Conservation (phyloP, 53 echinoderm and acorn worm genomes). For the Crossaster papposus region DNA sequence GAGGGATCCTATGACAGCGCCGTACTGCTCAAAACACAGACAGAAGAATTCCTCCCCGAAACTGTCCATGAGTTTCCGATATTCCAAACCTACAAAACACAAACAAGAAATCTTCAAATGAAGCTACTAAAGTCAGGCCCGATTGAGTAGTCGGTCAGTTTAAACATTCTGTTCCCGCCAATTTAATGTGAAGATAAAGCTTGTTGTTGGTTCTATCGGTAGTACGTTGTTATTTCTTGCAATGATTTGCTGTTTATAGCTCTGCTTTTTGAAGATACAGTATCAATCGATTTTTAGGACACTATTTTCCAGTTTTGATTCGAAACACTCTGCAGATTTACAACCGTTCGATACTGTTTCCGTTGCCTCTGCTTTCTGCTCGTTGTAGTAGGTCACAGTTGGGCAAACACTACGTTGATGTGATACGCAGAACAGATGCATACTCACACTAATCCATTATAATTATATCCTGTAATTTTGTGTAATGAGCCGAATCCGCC, state of each 20-base stretch:
- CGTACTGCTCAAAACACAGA: slow-evolving; percentile 90
- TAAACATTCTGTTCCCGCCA: background rate
- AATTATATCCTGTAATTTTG: background rate
- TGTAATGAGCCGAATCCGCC: background rate
- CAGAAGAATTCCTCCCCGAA: slow-evolving; percentile 97
- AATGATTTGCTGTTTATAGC: too few species aligned
- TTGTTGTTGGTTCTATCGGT: too few species aligned
- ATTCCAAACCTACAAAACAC: slow-evolving; percentile 77
- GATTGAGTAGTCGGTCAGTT: background rate
- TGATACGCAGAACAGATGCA: background rate
- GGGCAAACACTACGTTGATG: background rate
- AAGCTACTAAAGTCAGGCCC: background rate
- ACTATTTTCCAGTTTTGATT: too few species aligned
- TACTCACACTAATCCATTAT: background rate
- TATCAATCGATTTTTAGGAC: too few species aligned
- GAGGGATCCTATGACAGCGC: slow-evolving; percentile 77
- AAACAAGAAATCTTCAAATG: background rate
- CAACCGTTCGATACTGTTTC: too few species aligned
- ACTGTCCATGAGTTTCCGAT: slow-evolving; percentile 87
- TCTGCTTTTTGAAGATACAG: too few species aligned
- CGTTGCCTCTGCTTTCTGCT: too few species aligned
- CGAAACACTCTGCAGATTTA: too few species aligned
- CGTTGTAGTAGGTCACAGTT: background rate
- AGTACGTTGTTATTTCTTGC: too few species aligned
- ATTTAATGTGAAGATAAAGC: background rate